Percentiles rank a stretch among this genome's conserved stretches.
These are phyloP conservation scores for Nephrocerus scutellatus DNA, from an alignment of 2,888 invertebrate species.

Conservation along the genomic window DNA sequence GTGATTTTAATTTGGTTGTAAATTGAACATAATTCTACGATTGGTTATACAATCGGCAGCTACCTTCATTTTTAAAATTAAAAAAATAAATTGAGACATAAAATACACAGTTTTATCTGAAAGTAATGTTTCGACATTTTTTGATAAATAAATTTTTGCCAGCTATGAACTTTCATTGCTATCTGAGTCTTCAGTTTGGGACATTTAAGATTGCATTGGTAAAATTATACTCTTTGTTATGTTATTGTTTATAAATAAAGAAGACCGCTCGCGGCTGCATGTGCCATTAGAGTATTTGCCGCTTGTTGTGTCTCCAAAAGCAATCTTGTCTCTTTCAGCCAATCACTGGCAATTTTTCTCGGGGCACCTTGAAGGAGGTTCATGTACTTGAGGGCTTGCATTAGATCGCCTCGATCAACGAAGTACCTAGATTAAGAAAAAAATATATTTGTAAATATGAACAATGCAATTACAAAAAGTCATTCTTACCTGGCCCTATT, in stretches of 20 bases:
- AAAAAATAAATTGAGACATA: no score
- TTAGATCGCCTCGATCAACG: slow-evolving; percentile 81
- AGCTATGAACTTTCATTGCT: no score
- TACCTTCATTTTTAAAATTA: no score
- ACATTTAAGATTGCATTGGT: no score
- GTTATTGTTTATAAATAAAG: slow-evolving; percentile 47
- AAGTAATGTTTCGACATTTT: no score
- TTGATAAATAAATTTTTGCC: no score
- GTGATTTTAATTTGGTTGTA: no score
- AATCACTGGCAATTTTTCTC: slow-evolving; percentile 71
- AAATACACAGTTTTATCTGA: no score
- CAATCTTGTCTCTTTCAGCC: slow-evolving; percentile 77
- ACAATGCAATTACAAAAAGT: background rate
- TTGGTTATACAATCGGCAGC: no score
- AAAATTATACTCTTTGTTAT: no score
- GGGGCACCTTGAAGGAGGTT: slow-evolving; percentile 85
- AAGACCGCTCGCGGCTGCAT: slow-evolving; percentile 66
- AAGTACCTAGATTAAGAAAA: slow-evolving; percentile 60
- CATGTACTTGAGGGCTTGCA: slow-evolving; percentile 78
- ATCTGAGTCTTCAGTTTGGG: no score
- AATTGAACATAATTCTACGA: no score
- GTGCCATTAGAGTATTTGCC: slow-evolving; percentile 80
- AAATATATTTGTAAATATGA: background rate
- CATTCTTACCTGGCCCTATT: slow-evolving; percentile 71
- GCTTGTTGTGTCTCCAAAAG: slow-evolving; percentile 86